Percentiles rank a stretch among this genome's conserved stretches.
These are phyloP conservation scores for Noctua comes DNA, from an alignment of 2,888 invertebrate species.

Conservation along the genomic window DNA sequence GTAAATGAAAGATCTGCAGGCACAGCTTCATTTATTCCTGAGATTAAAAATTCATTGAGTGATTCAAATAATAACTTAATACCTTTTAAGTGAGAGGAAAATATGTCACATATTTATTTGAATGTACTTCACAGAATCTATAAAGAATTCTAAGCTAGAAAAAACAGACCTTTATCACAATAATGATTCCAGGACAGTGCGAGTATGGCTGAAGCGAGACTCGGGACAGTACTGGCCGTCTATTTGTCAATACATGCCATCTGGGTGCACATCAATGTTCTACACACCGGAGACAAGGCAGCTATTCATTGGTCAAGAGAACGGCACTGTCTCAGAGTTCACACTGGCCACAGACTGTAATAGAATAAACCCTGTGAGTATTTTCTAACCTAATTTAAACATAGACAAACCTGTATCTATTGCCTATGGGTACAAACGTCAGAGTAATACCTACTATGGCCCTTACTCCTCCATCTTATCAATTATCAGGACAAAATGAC, in stretches of 20 bases:
- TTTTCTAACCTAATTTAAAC: neutral
- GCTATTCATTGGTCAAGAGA: conserved; percentile 98
- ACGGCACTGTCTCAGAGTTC: conserved; percentile 97
- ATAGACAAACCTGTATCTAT: neutral
- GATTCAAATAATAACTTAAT: neutral
- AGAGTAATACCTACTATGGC: neutral
- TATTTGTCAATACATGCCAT: conserved; percentile 98
- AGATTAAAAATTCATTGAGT: neutral
- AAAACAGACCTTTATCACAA: neutral
- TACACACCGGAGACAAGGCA: conserved; percentile 96
- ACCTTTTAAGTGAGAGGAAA: neutral
- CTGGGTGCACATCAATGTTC: conserved; percentile 97
- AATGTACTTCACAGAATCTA: neutral
- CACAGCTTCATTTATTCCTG: neutral
- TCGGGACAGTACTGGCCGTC: conserved; percentile 99
- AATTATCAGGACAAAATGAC: neutral
- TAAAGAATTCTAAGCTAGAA: no score
- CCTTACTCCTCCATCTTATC: neutral
- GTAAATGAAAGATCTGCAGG: neutral
- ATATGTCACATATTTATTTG: neutral
- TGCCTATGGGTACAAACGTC: neutral
- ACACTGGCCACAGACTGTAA: conserved; percentile 98
- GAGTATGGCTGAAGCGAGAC: conserved; percentile 99
- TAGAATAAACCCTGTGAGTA: conserved; percentile 94
- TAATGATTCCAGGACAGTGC: conserved; percentile 93